These are phyloP conservation scores for Percopsis omiscomaycus DNA, from an alignment of 2,797 vertebrate species.

Conservation along the genomic window DNA sequence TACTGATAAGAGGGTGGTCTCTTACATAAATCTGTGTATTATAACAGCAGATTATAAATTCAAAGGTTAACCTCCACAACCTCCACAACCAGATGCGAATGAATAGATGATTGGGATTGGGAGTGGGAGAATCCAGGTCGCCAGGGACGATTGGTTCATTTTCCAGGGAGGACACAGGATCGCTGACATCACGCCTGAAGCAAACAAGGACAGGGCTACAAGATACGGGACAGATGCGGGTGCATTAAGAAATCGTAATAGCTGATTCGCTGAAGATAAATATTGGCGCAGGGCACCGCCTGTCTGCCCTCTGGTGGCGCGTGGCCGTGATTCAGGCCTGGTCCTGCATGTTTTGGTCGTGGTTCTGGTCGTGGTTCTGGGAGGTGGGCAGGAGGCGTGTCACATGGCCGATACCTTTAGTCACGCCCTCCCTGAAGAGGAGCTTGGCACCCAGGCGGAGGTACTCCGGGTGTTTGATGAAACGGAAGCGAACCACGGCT, in stretches of 20 bases:
- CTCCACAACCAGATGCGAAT: background rate
- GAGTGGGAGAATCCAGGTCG: background rate
- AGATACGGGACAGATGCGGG: constrained; percentile 7
- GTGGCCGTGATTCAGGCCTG: constrained; percentile 21
- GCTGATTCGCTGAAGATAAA: background rate
- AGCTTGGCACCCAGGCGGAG: constrained; percentile 93
- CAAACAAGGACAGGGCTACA: constrained; percentile 1
- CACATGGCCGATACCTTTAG: constrained; percentile 97
- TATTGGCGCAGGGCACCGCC: too few relatives aligned
- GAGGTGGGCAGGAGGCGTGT: constrained; percentile 85
- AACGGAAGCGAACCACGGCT: constrained; percentile 92
- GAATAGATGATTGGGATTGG: constrained; percentile 16
- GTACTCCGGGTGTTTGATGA: constrained; percentile 96
- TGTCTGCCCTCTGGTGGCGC: background rate
- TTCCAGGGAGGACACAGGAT: background rate
- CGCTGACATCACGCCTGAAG: background rate
- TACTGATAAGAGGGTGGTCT: constrained; percentile 5
- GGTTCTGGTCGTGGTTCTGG: constrained; percentile 68
- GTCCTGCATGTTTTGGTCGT: constrained; percentile 54
- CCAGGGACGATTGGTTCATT: constrained; percentile 14
- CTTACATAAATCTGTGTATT: constrained; percentile 28
- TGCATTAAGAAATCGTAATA: constrained; percentile 14
- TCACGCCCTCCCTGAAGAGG: constrained; percentile 95
- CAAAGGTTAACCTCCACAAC: constrained; percentile 19
- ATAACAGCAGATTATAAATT: constrained; percentile 36